Evolutionary conservation across 2,113 vertebrate genomes (phyloP).

Genomic region (Podarcis raffonei): DNA sequence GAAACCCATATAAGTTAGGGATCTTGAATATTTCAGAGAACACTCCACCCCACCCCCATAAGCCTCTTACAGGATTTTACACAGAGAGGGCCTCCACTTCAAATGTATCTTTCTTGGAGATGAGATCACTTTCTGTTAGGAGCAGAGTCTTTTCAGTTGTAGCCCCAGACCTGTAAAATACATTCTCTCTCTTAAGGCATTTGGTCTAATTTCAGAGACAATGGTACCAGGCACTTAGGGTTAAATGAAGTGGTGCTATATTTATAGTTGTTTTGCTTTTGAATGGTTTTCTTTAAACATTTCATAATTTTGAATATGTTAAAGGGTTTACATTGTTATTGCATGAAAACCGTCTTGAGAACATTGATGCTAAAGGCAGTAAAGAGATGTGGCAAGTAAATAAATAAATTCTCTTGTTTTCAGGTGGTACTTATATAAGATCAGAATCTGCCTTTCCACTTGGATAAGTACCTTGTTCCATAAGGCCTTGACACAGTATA

Average conservation of each 20-base stretch:
- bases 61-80: background rate
- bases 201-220: background rate
- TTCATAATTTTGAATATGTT: background rate
- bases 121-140: background rate
- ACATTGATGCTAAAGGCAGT: background rate
- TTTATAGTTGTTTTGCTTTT: background rate
- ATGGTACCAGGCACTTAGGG: background rate
- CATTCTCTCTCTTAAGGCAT: background rate
- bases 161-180: background rate
- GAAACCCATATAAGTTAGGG: too few relatives aligned
- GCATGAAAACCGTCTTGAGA: background rate
- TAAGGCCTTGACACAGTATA: background rate
- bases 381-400: background rate
- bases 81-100: background rate
- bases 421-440: background rate
- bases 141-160: background rate
- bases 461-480: background rate
- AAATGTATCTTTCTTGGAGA: too few relatives aligned
- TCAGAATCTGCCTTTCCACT: background rate
- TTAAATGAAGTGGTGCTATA: background rate
- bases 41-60: too few relatives aligned
- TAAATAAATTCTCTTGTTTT: background rate
- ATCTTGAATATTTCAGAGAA: too few relatives aligned
- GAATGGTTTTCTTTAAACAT: background rate
- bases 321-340: background rate